These are phyloP conservation scores for Ailuropoda melanoleuca DNA, from an alignment of 2,113 vertebrate species.

Conservation along the genomic window DNA sequence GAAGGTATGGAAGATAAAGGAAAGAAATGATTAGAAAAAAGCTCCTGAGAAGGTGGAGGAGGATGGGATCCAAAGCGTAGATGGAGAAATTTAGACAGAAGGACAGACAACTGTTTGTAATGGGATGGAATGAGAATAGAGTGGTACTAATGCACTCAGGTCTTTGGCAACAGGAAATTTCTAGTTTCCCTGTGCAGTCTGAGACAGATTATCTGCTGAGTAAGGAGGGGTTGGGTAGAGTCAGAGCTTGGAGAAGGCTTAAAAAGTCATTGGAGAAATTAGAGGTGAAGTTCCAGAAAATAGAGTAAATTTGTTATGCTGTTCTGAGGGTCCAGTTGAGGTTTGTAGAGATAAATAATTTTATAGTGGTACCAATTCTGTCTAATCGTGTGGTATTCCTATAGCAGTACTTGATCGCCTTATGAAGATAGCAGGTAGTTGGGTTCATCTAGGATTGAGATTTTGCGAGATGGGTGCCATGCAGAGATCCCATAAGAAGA, in stretches of 20 bases:
- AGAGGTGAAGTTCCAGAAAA: background rate
- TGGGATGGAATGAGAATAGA: background rate
- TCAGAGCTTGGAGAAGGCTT: background rate
- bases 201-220: background rate
- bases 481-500: background rate
- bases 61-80: background rate
- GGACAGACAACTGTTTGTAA: background rate
- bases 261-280: background rate
- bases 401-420: background rate
- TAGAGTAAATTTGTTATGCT: background rate
- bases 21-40: background rate
- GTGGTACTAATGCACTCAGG: background rate
- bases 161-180: slow-evolving; percentile 7
- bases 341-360: background rate
- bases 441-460: background rate
- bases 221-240: background rate
- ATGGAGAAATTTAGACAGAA: background rate
- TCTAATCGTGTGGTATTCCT: background rate
- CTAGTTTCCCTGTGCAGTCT: background rate
- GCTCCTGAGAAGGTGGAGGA: background rate
- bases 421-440: background rate
- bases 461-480: background rate
- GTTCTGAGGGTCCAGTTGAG: background rate
- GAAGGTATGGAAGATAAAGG: background rate
- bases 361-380: background rate